Conservation (phyloP, 2,888 invertebrate genomes). For the Limnephilus lunatus region DNA sequence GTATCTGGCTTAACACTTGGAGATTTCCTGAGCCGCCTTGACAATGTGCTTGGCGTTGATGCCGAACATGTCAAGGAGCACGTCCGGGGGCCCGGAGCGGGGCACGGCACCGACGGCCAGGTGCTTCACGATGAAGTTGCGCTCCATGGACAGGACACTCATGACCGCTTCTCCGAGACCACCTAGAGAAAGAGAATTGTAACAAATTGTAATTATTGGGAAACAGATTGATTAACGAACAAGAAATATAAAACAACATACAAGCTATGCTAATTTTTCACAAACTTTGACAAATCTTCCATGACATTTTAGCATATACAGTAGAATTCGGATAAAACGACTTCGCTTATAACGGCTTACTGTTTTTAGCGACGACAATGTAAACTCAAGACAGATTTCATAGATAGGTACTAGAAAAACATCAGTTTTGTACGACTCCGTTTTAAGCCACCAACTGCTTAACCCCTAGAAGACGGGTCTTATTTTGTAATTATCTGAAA, state of each 20-base stretch:
- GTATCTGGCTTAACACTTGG: conserved; percentile 74
- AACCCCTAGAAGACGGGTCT: too few species aligned
- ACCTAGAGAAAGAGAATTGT: conserved; percentile 75
- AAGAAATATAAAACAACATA: not conserved
- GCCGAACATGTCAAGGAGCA: conserved; percentile 91
- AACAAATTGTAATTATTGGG: not conserved
- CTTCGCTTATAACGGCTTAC: too few species aligned
- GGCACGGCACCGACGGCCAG: conserved; percentile 91
- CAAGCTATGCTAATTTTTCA: not conserved
- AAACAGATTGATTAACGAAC: not conserved
- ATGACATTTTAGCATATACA: not conserved
- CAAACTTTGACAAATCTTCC: not conserved
- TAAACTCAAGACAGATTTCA: too few species aligned
- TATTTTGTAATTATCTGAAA: too few species aligned
- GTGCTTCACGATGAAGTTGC: conserved; percentile 85
- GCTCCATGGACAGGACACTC: conserved; percentile 85
- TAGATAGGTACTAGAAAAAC: too few species aligned
- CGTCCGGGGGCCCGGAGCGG: conserved; percentile 93
- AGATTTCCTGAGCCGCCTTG: conserved; percentile 81
- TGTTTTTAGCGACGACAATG: too few species aligned
- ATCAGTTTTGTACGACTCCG: too few species aligned
- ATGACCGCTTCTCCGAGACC: conserved; percentile 97
- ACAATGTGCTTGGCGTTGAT: conserved; percentile 90
- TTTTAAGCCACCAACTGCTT: too few species aligned
- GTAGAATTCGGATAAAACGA: too few species aligned